Base-by-base conservation (phyloP, 2,888 invertebrate genomes). In the Meghimatium bilineatum region DNA sequence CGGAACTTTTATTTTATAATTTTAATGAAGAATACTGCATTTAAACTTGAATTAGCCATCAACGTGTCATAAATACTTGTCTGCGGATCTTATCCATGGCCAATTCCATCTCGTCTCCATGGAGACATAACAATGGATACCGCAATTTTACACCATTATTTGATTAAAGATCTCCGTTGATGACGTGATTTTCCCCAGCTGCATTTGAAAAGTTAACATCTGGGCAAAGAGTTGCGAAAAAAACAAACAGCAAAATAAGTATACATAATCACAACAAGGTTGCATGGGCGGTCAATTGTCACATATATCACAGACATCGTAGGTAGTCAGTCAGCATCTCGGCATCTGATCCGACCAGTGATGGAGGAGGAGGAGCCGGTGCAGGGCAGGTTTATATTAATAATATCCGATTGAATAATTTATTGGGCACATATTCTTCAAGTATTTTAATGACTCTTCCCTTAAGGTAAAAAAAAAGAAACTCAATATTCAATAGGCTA, bases 361-460 rank as follows among this genome's bases (percentile, higher is more conserved):
- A 71, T 71, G 71, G 71, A 71, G 38, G 71, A 69, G 2, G 36
- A 71, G 38, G 36, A 38, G 23, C 36, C 38, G 38, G 26, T 38
- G 36, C 71, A 71, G 71, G 71, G 71, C 71, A 71, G 71, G 71
- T 71, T 71, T 71, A 36, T n/a, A n/a, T n/a, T n/a, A n/a, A n/a
- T n/a, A n/a, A n/a, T n/a, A n/a, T n/a, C n/a, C n/a, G n/a, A n/a
- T n/a, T n/a, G n/a, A n/a, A n/a, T n/a, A n/a, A n/a, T n/a, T n/a
- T n/a, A n/a, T n/a, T n/a, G n/a, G n/a, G n/a, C n/a, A n/a, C n/a
- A n/a, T n/a, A n/a, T n/a, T n/a, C n/a, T n/a, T n/a, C n/a, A n/a
- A n/a, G n/a, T n/a, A n/a, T n/a, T n/a, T n/a, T n/a, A n/a, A n/a
- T n/a, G n/a, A n/a, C n/a, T n/a, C n/a, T n/a, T n/a, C n/a, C n/a